A percentile compares a stretch with the other conserved stretches of the same genome.
These are phyloP conservation scores for Chloroclystis v-ata DNA, from an alignment of 2,888 invertebrate genomes.

Conservation along the genomic window DNA sequence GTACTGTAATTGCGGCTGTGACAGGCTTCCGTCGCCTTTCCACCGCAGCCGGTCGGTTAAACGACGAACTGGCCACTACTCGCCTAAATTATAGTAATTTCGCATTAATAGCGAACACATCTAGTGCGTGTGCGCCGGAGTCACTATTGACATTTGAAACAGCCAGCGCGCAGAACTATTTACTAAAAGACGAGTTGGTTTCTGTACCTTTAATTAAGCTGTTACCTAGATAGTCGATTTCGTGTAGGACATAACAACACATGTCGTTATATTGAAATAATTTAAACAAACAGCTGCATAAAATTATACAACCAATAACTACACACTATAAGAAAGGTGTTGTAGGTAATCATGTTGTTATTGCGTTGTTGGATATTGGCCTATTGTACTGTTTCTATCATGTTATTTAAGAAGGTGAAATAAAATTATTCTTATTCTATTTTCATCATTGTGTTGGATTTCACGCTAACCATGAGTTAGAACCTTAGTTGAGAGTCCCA, in stretches of 20 bases:
- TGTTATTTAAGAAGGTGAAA: too few species aligned
- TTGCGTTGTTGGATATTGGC: too few species aligned
- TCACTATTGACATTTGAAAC: constrained; percentile 60
- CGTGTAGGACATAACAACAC: too few species aligned
- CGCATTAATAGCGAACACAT: constrained; percentile 67
- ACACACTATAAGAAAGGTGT: too few species aligned
- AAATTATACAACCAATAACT: too few species aligned
- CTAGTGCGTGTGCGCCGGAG: constrained; percentile 62
- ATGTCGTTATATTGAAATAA: constrained; percentile 13
- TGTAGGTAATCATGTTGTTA: too few species aligned
- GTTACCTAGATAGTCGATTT: not conserved
- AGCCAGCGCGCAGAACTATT: constrained; percentile 33
- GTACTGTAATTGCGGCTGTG: constrained; percentile 75
- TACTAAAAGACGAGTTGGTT: constrained; percentile 35
- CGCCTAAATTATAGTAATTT: constrained; percentile 72
- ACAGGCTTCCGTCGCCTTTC: constrained; percentile 76
- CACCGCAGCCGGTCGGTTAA: constrained; percentile 54
- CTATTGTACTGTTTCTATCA: too few species aligned
- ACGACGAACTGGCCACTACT: constrained; percentile 43
- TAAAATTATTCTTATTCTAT: too few species aligned
- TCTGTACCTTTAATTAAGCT: constrained; percentile 13
- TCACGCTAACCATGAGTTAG: too few species aligned
- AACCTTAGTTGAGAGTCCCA: too few species aligned
- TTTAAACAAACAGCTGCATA: too few species aligned
- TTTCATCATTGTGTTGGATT: too few species aligned